These are phyloP conservation scores for Reticulitermes lucifugus DNA, from an alignment of 2,888 invertebrate species.

Conservation along the genomic window DNA sequence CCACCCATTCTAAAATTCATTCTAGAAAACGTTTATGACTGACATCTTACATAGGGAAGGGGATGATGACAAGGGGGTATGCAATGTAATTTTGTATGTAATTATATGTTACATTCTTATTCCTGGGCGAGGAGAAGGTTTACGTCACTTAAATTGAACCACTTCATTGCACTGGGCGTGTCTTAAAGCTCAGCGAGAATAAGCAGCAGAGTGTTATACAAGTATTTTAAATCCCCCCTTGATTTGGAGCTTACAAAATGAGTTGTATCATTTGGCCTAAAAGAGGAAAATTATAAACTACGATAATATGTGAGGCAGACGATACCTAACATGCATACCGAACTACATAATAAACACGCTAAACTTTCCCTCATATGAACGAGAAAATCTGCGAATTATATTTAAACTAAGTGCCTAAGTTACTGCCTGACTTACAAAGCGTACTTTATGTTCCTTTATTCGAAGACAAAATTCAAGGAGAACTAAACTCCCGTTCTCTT, in stretches of 20 bases:
- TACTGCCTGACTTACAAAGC: too few species aligned
- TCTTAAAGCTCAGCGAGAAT: neutral
- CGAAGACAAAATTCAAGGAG: too few species aligned
- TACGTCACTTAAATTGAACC: neutral
- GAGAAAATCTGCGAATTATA: too few species aligned
- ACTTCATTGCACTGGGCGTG: neutral
- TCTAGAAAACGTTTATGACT: neutral
- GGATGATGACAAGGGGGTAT: constrained; percentile 2
- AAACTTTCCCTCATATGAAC: too few species aligned
- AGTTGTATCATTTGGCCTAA: too few species aligned
- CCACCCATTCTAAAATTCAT: neutral
- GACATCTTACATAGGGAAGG: neutral
- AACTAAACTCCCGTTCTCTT: too few species aligned
- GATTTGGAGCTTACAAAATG: neutral
- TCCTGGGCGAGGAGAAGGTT: neutral
- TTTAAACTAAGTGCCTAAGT: too few species aligned
- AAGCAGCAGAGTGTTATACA: neutral
- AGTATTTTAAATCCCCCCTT: neutral
- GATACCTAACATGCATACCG: too few species aligned
- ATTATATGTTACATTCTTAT: neutral
- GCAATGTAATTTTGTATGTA: neutral
- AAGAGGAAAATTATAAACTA: too few species aligned
- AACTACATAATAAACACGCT: too few species aligned
- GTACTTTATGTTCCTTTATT: too few species aligned
- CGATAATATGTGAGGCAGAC: too few species aligned